phyloP scores from a whole-genome alignment of 2,113 vertebrate species.

The Montifringilla adamsi region DNA sequence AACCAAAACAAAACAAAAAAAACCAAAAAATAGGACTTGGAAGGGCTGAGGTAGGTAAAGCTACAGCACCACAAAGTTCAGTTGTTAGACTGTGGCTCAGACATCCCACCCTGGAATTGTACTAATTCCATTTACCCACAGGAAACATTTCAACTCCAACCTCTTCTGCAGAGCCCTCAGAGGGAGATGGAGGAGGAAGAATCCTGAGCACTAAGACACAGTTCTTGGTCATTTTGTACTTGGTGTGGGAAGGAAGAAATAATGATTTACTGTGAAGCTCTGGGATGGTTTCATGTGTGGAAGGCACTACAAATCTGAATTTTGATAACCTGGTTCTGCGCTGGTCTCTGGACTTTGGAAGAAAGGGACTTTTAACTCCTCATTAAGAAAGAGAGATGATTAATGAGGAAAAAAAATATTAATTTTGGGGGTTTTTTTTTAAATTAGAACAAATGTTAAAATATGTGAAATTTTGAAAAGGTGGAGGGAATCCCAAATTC shows the following conservation, averaged over 20 bases:
- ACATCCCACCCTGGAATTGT: fast-evolving
- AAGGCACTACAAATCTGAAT: neutral
- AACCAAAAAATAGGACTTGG: neutral
- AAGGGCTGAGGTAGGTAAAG: neutral
- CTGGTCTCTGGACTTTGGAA: neutral
- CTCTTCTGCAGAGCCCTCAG: neutral
- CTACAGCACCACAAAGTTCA: neutral
- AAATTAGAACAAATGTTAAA: neutral
- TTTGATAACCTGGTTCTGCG: neutral
- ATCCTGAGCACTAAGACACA: neutral
- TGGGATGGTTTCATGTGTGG: neutral
- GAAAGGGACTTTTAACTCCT: fast-evolving
- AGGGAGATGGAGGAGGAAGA: neutral
- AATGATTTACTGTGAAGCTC: neutral
- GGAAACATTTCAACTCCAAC: neutral
- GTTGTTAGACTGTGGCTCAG: neutral
- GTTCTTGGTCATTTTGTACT: neutral
- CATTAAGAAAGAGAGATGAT: neutral
- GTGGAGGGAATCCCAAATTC: neutral
- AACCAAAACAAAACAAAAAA: neutral
- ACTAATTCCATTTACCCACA: neutral
- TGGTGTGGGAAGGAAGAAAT: neutral
- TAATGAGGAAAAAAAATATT: neutral
- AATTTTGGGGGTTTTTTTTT: neutral
- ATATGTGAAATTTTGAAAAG: neutral